Conservation (phyloP, 2,797 vertebrate species). For the Jordanella pulchra region DNA sequence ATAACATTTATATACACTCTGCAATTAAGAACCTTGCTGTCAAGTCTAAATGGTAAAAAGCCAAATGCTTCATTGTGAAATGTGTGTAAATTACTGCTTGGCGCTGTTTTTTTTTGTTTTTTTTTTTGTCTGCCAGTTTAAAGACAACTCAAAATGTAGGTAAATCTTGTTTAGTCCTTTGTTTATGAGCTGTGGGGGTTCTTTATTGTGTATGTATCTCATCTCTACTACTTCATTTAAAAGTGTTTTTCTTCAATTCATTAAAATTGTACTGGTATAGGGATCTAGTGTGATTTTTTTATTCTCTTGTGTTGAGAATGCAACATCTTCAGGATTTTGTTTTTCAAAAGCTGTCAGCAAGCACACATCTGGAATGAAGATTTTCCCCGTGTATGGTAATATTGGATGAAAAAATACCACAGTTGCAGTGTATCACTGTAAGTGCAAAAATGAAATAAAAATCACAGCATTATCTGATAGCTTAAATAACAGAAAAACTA, state of each 20-base stretch:
- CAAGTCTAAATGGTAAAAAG: neutral
- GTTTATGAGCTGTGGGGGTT: neutral
- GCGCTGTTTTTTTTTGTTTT: too few relatives aligned
- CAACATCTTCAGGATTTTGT: neutral
- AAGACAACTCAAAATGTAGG: neutral
- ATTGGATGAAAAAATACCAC: neutral
- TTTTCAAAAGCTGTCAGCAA: neutral
- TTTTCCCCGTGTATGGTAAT: neutral
- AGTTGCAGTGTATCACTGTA: neutral
- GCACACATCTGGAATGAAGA: neutral
- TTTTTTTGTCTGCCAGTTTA: neutral
- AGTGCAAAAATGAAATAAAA: neutral
- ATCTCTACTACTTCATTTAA: too few relatives aligned
- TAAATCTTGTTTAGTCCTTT: neutral
- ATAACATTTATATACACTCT: neutral
- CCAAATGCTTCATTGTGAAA: neutral
- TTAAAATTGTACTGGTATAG: too few relatives aligned
- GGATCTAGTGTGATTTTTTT: neutral
- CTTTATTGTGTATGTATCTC: neutral
- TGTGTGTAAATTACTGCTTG: neutral
- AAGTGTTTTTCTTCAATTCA: too few relatives aligned
- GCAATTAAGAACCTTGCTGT: neutral
- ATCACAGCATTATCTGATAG: too few relatives aligned
- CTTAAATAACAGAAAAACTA: too few relatives aligned
- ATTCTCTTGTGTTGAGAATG: neutral